Conservation (phyloP, 2,113 vertebrate species). For the Antechinus flavipes region DNA sequence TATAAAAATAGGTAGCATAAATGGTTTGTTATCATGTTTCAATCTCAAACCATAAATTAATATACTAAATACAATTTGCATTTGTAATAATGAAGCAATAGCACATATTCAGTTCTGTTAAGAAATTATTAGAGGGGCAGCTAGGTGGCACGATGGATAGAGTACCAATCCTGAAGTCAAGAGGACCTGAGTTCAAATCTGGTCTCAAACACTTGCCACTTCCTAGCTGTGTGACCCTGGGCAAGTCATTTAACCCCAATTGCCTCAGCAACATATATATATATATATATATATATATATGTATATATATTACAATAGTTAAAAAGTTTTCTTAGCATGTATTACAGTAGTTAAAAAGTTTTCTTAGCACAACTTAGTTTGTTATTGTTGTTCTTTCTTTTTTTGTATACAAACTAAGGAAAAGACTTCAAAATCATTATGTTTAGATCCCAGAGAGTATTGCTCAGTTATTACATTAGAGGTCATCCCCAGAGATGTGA, state of each 20-base stretch:
- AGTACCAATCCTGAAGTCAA: no score
- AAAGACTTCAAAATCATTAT: neutral
- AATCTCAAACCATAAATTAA: neutral
- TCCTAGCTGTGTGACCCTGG: no score
- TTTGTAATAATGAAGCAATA: neutral
- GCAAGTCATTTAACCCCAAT: no score
- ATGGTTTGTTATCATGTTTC: neutral
- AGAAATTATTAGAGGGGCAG: neutral
- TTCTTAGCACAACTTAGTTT: neutral
- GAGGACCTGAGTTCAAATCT: no score
- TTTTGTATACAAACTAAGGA: neutral
- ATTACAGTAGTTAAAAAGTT: no score
- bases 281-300: no score
- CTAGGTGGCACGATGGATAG: no score
- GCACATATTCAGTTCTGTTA: neutral
- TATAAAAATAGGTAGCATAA: neutral
- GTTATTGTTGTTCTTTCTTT: neutral
- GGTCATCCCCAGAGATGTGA: neutral
- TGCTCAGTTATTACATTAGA: neutral
- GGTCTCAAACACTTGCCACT: no score
- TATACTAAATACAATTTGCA: neutral
- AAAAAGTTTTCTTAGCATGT: neutral
- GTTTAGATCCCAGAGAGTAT: neutral
- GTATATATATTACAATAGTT: no score
- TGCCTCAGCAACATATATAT: no score